Base-by-base conservation (phyloP, 2,888 invertebrate species). In the Protonemura montana region DNA sequence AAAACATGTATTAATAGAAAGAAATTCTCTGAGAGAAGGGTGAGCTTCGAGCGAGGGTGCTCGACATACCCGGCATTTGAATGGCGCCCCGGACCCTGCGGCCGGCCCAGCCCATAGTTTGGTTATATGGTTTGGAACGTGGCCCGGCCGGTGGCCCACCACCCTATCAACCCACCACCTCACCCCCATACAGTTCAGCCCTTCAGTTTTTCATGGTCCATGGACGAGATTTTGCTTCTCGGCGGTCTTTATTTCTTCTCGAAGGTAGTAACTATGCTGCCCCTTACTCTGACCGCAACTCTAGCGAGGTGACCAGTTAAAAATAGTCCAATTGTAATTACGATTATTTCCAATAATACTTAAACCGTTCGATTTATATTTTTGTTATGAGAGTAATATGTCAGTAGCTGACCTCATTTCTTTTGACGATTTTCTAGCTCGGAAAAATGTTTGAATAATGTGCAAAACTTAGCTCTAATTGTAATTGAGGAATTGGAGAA, bases 201-300 rank as follows among this genome's bases (percentile, higher is more conserved):
- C 59, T 59, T 59, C 59, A 59, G 59, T 59, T 59, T 59, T 10
- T 59, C 59, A 59, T 59, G 59, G 59, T 59, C 59, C 59, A 59
- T 59, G 13, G 59, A 59, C 21, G 59, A 59, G 59, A 21, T 21
- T 59, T 3, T 3, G 59, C 16, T 59, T 59, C 16, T 59, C 59
- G 59, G 59, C 59, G 59, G 59, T 2, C 3, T 59, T 59, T 59
- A 3, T 59, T 59, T 59, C 59, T 59, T 59, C 59, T 13, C 59
- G 59, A 21, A 21, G 59, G 59, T 59, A 59, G 59, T 59, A 21
- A 59, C 59, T 59, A 21, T 21, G 35, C 35, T 35, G 59, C 6
- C 59, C 59, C 59, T 2, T 13, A 59, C 6, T 10, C 35, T 35
- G 59, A 59, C 59, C 59, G 59, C 59, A 59, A 59, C 16, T 10